Base-by-base conservation (phyloP, 2,888 invertebrate genomes). In the Furcula furcula region DNA sequence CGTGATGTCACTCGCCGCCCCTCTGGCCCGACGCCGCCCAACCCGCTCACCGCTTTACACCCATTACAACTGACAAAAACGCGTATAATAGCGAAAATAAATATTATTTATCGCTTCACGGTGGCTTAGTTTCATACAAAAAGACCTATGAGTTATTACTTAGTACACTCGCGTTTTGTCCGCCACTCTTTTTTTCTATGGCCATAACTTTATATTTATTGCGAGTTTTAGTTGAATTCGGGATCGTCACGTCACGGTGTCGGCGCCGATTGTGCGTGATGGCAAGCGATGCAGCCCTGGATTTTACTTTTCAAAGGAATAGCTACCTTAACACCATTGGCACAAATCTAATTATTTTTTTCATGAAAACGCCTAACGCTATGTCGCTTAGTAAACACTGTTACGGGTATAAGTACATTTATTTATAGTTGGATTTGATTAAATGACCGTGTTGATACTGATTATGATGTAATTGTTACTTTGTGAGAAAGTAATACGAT, bases 61-160 rank as follows among this genome's bases (percentile, higher is more conserved):
- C 84, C 84, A 83, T 85, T 81, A 83, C 83, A 70, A 78, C 81
- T 79, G 81, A 87, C 87, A 87, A 85, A 85, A 86, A 81, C 82
- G 76, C 77, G 85, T 85, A 86, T 86, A 88, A 88, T 87, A 86
- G 85, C 83, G 82, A 83, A 87, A 86, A 88, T 88, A 87, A 88
- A 88, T 83, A 87, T 82, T 85, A 88, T 88, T 86, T 88, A 87
- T 87, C 73, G 85, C 82, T 85, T 88, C 87, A 88, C 86, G 87
- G 78, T 84, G 88, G 82, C 86, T 88, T 87, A 87, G 81, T 77
- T 78, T 67, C 71, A 72, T 81, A 86, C 85, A 88, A 86, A 86
- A 85, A 79, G 81, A 76, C 78, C 84, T 74, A 78, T 86, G 87
- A 87, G 82, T 85, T 87, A 87, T 85, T 76, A 77, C 81, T 59